A percentile compares a stretch with the other conserved stretches of the same genome.
These are phyloP conservation scores for Ichneumoninae sp. DNA, from an alignment of 2,888 invertebrate species.

Conservation along the genomic window DNA sequence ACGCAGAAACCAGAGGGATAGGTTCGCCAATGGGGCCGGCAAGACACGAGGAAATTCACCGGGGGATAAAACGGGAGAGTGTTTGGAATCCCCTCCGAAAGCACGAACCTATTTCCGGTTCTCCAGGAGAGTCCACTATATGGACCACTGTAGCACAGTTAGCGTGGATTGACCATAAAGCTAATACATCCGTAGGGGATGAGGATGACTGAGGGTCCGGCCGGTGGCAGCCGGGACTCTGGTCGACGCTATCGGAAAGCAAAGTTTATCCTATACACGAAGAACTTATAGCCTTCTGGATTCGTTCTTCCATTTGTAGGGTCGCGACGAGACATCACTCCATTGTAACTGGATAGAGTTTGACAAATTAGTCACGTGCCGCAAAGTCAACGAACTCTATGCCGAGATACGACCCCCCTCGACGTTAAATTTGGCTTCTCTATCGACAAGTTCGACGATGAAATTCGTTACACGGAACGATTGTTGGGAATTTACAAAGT, in stretches of 20 bases:
- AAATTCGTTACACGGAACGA: neutral
- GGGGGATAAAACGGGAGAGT: conserved; percentile 75
- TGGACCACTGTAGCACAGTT: conserved; percentile 50
- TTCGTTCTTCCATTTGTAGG: conserved; percentile 50
- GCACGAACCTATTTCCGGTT: conserved; percentile 78
- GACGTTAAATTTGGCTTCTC: conserved; percentile 5
- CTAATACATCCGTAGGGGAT: conserved; percentile 79
- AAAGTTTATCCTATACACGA: conserved; percentile 46
- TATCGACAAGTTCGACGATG: neutral
- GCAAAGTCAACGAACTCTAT: conserved; percentile 19
- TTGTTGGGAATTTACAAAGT: conserved; percentile 2
- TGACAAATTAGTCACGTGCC: conserved; percentile 82
- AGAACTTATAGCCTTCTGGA: conserved; percentile 25
- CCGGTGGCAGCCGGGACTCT: conserved; percentile 35
- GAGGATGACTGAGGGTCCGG: conserved; percentile 50
- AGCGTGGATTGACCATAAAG: conserved; percentile 77
- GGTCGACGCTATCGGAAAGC: conserved; percentile 42
- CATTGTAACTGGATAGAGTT: conserved; percentile 64
- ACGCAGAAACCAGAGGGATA: conserved; percentile 57
- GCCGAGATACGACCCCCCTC: conserved; percentile 11
- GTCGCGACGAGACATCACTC: conserved; percentile 26
- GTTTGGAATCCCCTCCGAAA: conserved; percentile 65
- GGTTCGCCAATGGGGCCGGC: conserved; percentile 46
- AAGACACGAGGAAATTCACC: conserved; percentile 72
- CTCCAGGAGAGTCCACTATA: conserved; percentile 63